These are phyloP conservation scores for Aurelia coerulea DNA, from an alignment of 30 jellyfish, hydroid and myxozoan genomes.

Conservation along the genomic window DNA sequence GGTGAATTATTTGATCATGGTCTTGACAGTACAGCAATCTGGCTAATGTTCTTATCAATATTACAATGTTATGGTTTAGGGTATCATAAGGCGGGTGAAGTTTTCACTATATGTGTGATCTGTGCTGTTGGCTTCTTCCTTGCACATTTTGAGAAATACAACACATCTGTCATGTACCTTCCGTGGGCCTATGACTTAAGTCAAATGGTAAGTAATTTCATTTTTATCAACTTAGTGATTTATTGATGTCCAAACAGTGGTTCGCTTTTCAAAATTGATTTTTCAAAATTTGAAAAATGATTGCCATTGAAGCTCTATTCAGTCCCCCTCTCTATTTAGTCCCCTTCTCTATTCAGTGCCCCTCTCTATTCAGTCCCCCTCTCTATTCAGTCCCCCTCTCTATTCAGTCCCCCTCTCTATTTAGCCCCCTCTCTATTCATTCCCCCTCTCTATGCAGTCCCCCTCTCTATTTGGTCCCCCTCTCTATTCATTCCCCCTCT, in stretches of 20 bases:
- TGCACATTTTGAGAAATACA: constrained; percentile 95
- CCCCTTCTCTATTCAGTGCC: too few relatives aligned
- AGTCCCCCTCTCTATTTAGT: too few relatives aligned
- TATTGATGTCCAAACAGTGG: too few relatives aligned
- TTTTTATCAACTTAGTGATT: neutral
- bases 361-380: too few relatives aligned
- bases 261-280: too few relatives aligned
- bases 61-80: constrained; percentile 64
- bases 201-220: constrained; percentile 74
- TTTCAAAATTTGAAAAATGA: too few relatives aligned
- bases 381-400: too few relatives aligned
- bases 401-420: neutral
- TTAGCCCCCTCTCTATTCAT: neutral
- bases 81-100: constrained; percentile 38
- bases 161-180: constrained; percentile 82
- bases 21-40: constrained; percentile 81
- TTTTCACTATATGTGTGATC: constrained; percentile 13
- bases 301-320: too few relatives aligned
- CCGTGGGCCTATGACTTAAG: constrained; percentile 96
- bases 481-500: neutral
- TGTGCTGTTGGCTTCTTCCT: constrained; percentile 67
- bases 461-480: too few relatives aligned
- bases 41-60: constrained; percentile 76
- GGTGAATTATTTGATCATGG: constrained; percentile 98
- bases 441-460: neutral